Evolutionary conservation across 2,888 invertebrate genomes (phyloP).

Genomic region (Caenorhabditis afra): DNA sequence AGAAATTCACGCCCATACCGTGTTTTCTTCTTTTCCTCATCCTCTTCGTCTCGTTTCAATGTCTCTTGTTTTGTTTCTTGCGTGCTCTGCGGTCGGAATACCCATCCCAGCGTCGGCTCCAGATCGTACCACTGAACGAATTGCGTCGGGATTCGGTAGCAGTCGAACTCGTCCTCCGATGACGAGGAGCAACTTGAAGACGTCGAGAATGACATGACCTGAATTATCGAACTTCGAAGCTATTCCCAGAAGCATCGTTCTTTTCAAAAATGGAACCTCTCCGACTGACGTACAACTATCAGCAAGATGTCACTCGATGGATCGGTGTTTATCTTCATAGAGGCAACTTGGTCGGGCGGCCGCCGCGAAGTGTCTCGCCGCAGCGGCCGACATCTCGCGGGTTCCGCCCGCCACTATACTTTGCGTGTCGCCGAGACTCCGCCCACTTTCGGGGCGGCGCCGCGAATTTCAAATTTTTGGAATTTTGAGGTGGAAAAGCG

Average conservation of each 20-base stretch:
- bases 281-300: slow-evolving; percentile 59
- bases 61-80: neutral
- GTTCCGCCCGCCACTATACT: slow-evolving; percentile 4
- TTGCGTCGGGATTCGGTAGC: slow-evolving; percentile 33
- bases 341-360: slow-evolving; percentile 2
- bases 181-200: neutral
- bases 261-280: slow-evolving; percentile 35
- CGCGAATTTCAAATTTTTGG: no score
- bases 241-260: no score
- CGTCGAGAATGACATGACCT: neutral
- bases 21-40: slow-evolving; percentile 32
- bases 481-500: neutral
- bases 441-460: slow-evolving; percentile 13
- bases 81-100: neutral
- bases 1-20: slow-evolving; percentile 8
- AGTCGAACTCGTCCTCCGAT: slow-evolving; percentile 30
- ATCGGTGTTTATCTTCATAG: slow-evolving; percentile 60
- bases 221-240: neutral
- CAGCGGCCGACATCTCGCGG: slow-evolving; percentile 31
- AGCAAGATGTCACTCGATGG: slow-evolving; percentile 60
- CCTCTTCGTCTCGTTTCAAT: slow-evolving; percentile 1
- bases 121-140: slow-evolving; percentile 44
- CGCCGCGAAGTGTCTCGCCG: neutral
- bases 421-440: slow-evolving; percentile 12
- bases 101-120: slow-evolving; percentile 44